These are phyloP conservation scores for Spermophilus dauricus DNA, from an alignment of 2,113 vertebrate species.

Conservation along the genomic window DNA sequence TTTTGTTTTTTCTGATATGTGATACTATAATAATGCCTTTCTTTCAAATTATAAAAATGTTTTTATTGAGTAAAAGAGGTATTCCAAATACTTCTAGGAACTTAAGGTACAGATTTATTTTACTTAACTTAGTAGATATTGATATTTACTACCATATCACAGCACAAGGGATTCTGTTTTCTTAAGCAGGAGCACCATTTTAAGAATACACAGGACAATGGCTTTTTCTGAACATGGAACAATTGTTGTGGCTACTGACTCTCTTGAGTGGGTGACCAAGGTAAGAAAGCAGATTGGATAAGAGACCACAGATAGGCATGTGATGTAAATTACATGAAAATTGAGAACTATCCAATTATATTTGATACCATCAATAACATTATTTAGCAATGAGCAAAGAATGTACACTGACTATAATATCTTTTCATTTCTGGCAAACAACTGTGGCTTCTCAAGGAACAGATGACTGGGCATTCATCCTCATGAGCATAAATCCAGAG, in stretches of 20 bases:
- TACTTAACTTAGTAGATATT: constrained; percentile 48
- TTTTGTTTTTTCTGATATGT: constrained; percentile 47
- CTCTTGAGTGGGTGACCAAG: neutral
- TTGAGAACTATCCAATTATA: neutral
- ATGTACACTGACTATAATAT: neutral
- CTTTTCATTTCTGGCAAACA: neutral
- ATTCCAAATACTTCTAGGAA: constrained; percentile 18
- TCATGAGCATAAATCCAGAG: neutral
- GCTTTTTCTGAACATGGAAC: neutral
- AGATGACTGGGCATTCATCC: neutral
- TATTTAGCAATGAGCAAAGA: neutral
- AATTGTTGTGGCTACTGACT: neutral
- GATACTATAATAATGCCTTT: constrained; percentile 25
- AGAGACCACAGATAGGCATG: neutral
- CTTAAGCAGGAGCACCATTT: neutral
- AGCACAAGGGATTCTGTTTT: neutral
- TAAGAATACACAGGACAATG: neutral
- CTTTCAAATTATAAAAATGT: constrained; percentile 33
- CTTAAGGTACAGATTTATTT: constrained; percentile 52
- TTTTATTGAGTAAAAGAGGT: neutral
- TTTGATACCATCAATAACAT: neutral
- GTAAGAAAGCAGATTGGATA: neutral
- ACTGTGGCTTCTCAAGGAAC: neutral
- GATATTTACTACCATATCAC: neutral
- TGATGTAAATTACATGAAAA: neutral